phyloP scores from a whole-genome alignment of 2,888 invertebrate species.

The Cerastis leucographa region DNA sequence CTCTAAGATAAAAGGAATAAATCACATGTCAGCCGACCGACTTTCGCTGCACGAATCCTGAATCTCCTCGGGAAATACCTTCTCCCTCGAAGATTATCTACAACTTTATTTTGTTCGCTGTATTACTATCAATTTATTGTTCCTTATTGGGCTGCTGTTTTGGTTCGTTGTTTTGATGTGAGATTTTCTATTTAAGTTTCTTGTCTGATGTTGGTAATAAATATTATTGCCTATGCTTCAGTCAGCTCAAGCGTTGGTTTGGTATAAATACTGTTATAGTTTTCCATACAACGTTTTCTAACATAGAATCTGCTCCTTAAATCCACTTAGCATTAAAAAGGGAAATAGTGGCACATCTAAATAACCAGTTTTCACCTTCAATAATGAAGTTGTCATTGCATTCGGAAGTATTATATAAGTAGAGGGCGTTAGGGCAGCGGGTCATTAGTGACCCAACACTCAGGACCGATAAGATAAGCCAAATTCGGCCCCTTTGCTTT shows the following conservation, averaged over 20 bases:
- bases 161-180: conserved; percentile 38
- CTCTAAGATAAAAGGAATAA: conserved; percentile 87
- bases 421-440: conserved; percentile 73
- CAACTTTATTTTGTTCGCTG: conserved; percentile 65
- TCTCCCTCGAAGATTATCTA: conserved; percentile 69
- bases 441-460: conserved; percentile 86
- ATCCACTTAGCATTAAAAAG: conserved; percentile 10
- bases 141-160: conserved; percentile 55
- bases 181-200: conserved; percentile 28
- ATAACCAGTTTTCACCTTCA: conserved; percentile 53
- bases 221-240: conserved; percentile 14
- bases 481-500: conserved; percentile 80
- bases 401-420: conserved; percentile 75
- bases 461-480: conserved; percentile 85
- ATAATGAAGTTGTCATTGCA: conserved; percentile 83
- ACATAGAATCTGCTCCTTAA: neutral
- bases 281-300: neutral
- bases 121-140: conserved; percentile 69
- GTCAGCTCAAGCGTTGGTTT: neutral
- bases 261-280: neutral
- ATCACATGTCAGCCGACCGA: conserved; percentile 86
- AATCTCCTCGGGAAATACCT: conserved; percentile 68
- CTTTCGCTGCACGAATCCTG: conserved; percentile 79
- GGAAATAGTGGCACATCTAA: conserved; percentile 24
- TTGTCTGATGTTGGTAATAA: neutral